These are phyloP conservation scores for Patagioenas fasciata DNA, from an alignment of 2,113 vertebrate species.

Conservation along the genomic window DNA sequence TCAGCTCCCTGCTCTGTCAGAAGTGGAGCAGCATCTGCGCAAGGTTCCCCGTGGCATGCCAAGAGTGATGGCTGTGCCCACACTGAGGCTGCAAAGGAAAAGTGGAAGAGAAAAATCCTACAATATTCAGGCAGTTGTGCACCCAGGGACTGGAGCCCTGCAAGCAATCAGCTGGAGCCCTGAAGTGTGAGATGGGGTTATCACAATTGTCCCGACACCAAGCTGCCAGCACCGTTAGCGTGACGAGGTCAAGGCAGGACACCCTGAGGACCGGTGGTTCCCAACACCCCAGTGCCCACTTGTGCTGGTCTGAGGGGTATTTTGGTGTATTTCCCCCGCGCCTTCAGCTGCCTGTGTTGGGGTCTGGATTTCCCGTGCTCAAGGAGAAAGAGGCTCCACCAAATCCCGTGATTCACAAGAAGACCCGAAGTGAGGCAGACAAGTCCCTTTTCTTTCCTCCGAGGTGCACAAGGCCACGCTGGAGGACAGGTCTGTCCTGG, in stretches of 20 bases:
- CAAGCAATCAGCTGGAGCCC: not conserved
- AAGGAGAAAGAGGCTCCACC: not conserved
- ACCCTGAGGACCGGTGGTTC: not conserved
- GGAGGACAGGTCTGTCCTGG: not conserved
- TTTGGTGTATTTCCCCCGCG: not conserved
- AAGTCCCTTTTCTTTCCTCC: not conserved
- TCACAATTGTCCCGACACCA: not conserved
- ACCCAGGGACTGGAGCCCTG: not conserved
- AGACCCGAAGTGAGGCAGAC: fast-evolving
- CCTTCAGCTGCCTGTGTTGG: not conserved
- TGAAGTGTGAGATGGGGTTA: not conserved
- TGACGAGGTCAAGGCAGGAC: not conserved
- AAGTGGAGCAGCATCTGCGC: not conserved
- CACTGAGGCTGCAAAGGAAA: not conserved
- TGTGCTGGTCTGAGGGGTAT: fast-evolving
- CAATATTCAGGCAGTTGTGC: too few species aligned
- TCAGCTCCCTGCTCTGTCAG: not conserved
- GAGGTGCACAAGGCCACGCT: fast-evolving
- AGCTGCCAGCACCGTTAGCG: fast-evolving
- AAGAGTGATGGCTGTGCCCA: not conserved
- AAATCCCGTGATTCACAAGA: not conserved
- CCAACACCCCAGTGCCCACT: not conserved
- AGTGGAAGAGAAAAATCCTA: not conserved
- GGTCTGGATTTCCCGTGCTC: not conserved
- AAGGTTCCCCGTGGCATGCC: not conserved